These are phyloP conservation scores for Leptopilina myrica DNA, from an alignment of 2,888 invertebrate species.

Conservation along the genomic window DNA sequence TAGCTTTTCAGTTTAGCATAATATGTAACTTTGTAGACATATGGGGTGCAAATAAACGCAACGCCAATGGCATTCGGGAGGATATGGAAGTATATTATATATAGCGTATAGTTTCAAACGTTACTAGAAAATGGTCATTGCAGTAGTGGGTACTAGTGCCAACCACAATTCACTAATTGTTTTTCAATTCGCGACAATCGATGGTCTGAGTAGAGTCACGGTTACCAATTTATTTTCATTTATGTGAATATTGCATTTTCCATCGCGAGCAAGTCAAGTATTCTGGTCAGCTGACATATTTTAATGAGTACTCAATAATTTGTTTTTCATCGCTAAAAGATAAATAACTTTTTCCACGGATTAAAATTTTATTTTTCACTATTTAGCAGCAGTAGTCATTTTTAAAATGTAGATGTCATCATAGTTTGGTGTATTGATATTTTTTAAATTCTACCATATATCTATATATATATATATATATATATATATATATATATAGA, in stretches of 20 bases:
- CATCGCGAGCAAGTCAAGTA: constrained; percentile 10
- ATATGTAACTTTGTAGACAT: background rate
- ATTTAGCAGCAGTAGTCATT: too few species aligned
- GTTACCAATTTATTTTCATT: constrained; percentile 58
- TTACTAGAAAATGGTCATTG: constrained; percentile 43
- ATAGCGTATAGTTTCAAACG: constrained; percentile 50
- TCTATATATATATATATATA: too few species aligned
- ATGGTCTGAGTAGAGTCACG: constrained; percentile 58
- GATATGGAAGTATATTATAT: constrained; percentile 59
- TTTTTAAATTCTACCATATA: too few species aligned
- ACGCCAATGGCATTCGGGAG: constrained; percentile 52
- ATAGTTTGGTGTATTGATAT: too few species aligned
- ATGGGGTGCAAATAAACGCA: constrained; percentile 64
- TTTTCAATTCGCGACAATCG: constrained; percentile 72
- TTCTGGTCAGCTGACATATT: constrained; percentile 10
- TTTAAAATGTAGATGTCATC: too few species aligned
- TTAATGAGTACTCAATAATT: constrained; percentile 24
- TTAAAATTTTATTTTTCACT: too few species aligned
- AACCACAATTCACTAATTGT: constrained; percentile 73
- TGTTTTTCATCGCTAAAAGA: background rate
- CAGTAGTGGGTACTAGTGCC: constrained; percentile 53
- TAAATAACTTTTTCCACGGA: too few species aligned
- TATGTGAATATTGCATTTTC: constrained; percentile 16
- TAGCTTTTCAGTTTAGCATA: background rate
- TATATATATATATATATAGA: too few species aligned